Evolutionary conservation across 1,140 invertebrate species (phyloP).

Genomic region (Stegodyphus dumicola): DNA sequence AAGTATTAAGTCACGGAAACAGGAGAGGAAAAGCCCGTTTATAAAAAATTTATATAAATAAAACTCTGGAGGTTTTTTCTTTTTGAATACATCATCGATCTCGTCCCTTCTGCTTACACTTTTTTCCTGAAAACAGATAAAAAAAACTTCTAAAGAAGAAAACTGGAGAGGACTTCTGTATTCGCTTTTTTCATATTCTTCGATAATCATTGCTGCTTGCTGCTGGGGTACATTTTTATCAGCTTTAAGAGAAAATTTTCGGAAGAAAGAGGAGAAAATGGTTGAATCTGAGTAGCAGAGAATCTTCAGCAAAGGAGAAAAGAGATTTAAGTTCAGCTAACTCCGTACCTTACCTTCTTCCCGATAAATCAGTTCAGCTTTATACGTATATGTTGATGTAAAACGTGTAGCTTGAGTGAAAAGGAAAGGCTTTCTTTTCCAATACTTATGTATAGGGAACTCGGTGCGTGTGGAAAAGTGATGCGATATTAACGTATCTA

Average conservation of each 20-base stretch:
- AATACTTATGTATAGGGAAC: too few relatives aligned
- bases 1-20: not conserved
- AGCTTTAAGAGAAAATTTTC: not conserved
- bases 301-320: too few relatives aligned
- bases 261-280: not conserved
- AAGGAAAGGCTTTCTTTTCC: too few relatives aligned
- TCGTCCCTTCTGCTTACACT: not conserved
- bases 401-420: too few relatives aligned
- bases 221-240: not conserved
- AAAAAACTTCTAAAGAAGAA: not conserved
- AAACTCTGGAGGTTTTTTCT: not conserved
- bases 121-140: not conserved
- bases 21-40: not conserved
- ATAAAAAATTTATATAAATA: constrained; percentile 1
- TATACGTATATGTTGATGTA: too few relatives aligned
- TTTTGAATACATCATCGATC: not conserved
- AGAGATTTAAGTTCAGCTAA: too few relatives aligned
- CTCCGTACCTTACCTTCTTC: too few relatives aligned
- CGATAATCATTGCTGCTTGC: not conserved
- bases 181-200: not conserved
- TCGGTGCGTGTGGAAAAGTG: too few relatives aligned
- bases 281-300: too few relatives aligned
- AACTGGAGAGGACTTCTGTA: not conserved
- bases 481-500: too few relatives aligned
- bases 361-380: too few relatives aligned